These are phyloP conservation scores for Drosophila kepulauana DNA, from an alignment of 1,140 invertebrate species.

Conservation along the genomic window DNA sequence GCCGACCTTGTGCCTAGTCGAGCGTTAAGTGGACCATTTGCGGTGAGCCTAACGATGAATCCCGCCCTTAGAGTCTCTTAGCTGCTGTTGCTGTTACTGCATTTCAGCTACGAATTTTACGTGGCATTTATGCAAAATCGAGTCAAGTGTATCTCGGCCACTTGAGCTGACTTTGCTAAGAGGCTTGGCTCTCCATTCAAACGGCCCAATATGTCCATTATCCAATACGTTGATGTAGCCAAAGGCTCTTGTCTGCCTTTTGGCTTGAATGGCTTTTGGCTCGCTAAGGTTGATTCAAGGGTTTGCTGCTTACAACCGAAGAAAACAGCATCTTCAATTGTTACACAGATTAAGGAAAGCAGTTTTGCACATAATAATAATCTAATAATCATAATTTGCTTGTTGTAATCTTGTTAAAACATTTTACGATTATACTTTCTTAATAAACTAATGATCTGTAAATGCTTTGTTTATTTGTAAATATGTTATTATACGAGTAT, in stretches of 20 bases:
- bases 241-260: constrained; percentile 12
- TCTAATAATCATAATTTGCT: too few species aligned
- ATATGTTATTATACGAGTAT: too few species aligned
- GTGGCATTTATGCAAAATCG: constrained; percentile 43
- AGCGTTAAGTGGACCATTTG: constrained; percentile 73
- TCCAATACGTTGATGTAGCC: constrained; percentile 17
- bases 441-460: too few species aligned
- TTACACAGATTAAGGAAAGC: too few species aligned
- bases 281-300: background rate
- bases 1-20: constrained; percentile 74
- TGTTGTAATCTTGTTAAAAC: too few species aligned
- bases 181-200: constrained; percentile 23
- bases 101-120: constrained; percentile 48
- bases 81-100: constrained; percentile 32
- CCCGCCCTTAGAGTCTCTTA: background rate
- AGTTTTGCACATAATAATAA: too few species aligned
- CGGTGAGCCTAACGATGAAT: constrained; percentile 47
- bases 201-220: constrained; percentile 36
- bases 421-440: too few species aligned
- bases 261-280: background rate
- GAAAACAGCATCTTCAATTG: too few species aligned
- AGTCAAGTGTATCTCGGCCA: constrained; percentile 52
- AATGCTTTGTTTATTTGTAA: too few species aligned
- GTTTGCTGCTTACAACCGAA: background rate
- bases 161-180: constrained; percentile 42